These are phyloP conservation scores for Paracyclopina nana DNA, from an alignment of 1,140 invertebrate species.

Conservation along the genomic window DNA sequence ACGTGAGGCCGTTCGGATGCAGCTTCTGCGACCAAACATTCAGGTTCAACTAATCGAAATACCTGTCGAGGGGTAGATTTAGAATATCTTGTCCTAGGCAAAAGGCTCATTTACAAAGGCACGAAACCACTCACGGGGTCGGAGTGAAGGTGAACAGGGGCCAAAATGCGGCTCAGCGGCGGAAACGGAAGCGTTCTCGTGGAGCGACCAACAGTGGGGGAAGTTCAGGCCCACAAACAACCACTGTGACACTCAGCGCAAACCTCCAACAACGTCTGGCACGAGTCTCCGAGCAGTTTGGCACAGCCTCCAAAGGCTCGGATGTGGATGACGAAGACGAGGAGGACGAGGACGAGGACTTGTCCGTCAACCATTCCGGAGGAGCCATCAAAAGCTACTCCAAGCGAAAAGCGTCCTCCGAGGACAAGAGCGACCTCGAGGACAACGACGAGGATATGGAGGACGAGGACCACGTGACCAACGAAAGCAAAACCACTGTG, in stretches of 20 bases:
- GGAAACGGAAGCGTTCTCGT: neutral
- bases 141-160: neutral
- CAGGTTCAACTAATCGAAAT: too few relatives aligned
- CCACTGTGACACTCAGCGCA: neutral
- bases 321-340: too few relatives aligned
- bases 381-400: neutral
- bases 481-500: neutral
- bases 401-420: neutral
- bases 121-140: constrained; percentile 14
- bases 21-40: constrained; percentile 14
- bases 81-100: too few relatives aligned
- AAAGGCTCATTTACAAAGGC: constrained; percentile 13
- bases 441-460: neutral
- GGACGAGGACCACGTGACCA: neutral
- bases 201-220: neutral
- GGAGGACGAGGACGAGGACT: too few relatives aligned
- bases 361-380: too few relatives aligned
- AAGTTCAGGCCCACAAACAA: neutral
- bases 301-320: neutral
- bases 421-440: neutral
- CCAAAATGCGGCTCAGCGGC: neutral
- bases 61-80: too few relatives aligned
- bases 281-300: constrained; percentile 16
- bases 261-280: neutral
- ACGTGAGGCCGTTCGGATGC: constrained; percentile 12